Conservation (phyloP, 2,888 invertebrate genomes). For the Meloe dianella region DNA sequence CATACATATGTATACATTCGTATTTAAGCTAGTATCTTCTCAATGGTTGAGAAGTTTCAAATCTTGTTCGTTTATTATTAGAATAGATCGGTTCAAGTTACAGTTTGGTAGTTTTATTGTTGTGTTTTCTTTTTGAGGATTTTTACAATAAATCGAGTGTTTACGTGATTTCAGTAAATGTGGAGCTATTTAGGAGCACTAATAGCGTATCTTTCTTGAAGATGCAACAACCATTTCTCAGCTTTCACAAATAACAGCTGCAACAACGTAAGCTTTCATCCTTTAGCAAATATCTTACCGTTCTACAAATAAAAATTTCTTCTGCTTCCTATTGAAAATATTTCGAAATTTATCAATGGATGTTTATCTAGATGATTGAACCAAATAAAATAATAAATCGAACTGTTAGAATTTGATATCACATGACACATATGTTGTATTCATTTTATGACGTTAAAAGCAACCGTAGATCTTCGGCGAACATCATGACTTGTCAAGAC, state of each 20-base stretch:
- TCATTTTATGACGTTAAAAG: slow-evolving; percentile 18
- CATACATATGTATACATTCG: background rate
- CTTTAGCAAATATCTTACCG: background rate
- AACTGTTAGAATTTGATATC: background rate
- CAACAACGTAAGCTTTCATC: background rate
- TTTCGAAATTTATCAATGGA: background rate
- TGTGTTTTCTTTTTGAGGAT: background rate
- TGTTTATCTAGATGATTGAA: background rate
- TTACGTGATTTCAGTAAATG: background rate
- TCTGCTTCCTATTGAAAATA: background rate
- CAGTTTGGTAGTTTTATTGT: background rate
- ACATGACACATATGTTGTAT: background rate
- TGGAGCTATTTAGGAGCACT: background rate
- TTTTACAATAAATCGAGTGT: background rate
- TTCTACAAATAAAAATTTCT: background rate
- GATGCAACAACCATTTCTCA: background rate
- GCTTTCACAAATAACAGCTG: background rate
- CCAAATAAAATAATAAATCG: background rate
- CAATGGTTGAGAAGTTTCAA: background rate
- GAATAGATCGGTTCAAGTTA: background rate
- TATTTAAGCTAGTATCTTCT: background rate
- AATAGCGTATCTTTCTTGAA: background rate
- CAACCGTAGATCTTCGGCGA: slow-evolving; percentile 16
- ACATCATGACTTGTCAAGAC: slow-evolving; percentile 19
- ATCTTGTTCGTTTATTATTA: background rate